Base-by-base conservation (phyloP, 1,140 invertebrate species). In the Procambarus clarkii region DNA sequence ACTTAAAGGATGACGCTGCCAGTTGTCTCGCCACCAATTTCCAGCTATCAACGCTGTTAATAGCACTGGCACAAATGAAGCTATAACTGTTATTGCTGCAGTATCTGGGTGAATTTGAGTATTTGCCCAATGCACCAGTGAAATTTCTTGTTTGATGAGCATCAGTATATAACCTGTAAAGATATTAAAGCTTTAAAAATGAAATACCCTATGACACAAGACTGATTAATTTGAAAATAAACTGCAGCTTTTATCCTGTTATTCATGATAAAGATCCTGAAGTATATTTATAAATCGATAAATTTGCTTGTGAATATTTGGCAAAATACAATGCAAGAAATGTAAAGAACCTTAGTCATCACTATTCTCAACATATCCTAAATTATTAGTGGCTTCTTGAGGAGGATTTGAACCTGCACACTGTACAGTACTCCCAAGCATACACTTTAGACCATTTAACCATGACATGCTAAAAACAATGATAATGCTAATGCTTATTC, bases 1-100 rank as follows among this genome's bases (percentile, higher is more conserved):
- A 9, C 96, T 96, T 34, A 98, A 96, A 0, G 97, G 98, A 95
- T 98, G 97, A 9, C 96, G 95, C 0, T 94, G 94, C 95, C 96
- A 98, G 81, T 96, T 95, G 80, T 96, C 94, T 77, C 95, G 95
- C 80, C 95, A 96, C 97, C 97, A 98, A 45, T 94, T 93, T 94
- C 69, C 21, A 24, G 94, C 94, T 8, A 94, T 13, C 21, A 92
- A 24, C 3, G 60, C 71, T 45, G 93, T 89, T 4, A 74, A 58
- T 86, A 86, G 13, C 8, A 71, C n/a, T 71, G 90, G 94, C 46
- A n/a, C 94, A 5, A 21, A 94, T 7, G 58, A 93, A 58, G 81
- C 69, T 44, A 81, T 79, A 74, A 85, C 76, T 54, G 88, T 54
- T 81, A 60, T 83, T 44, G 44, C 24, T 64, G 91, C 80, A 79